Evolutionary conservation across 1,140 invertebrate species (phyloP).

Genomic region (Drosophila pallidifrons): DNA sequence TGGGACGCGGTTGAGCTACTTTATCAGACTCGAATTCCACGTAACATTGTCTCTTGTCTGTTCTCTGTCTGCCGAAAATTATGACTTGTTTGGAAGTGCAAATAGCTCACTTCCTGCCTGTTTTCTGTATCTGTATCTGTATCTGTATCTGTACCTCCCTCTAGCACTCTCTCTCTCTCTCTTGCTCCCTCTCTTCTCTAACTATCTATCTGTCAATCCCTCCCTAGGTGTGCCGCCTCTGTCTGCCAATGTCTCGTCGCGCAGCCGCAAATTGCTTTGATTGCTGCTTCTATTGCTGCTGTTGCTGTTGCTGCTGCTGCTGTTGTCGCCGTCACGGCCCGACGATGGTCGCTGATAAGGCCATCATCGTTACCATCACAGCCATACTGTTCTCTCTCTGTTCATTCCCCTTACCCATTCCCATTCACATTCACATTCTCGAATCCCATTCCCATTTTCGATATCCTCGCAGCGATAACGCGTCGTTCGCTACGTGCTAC

Average conservation of each 20-base stretch:
- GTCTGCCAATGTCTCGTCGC: slow-evolving; percentile 34
- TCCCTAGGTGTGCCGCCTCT: slow-evolving; percentile 3
- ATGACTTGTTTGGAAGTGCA: slow-evolving; percentile 83
- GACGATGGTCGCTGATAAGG: slow-evolving; percentile 73
- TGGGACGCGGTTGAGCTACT: slow-evolving; percentile 49
- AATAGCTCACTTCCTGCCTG: slow-evolving; percentile 80
- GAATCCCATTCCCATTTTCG: slow-evolving; percentile 5
- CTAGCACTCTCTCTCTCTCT: slow-evolving; percentile 8
- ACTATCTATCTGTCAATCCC: background rate
- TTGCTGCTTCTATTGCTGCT: slow-evolving; percentile 31
- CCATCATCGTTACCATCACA: slow-evolving; percentile 43
- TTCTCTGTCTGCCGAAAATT: slow-evolving; percentile 76
- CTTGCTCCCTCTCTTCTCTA: slow-evolving; percentile 2
- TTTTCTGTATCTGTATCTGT: background rate
- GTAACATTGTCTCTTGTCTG: slow-evolving; percentile 55
- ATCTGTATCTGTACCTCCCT: background rate
- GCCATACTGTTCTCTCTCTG: slow-evolving; percentile 16
- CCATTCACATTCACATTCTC: background rate
- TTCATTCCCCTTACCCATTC: slow-evolving; percentile 4
- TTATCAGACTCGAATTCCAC: slow-evolving; percentile 66
- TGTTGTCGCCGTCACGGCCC: slow-evolving; percentile 73
- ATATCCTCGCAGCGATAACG: slow-evolving; percentile 63
- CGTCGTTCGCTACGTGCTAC: slow-evolving; percentile 61
- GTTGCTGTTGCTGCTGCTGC: slow-evolving; percentile 29
- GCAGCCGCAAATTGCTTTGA: slow-evolving; percentile 64